These are phyloP conservation scores for Coturnix japonica DNA, from an alignment of 2,113 vertebrate genomes.

Conservation along the genomic window DNA sequence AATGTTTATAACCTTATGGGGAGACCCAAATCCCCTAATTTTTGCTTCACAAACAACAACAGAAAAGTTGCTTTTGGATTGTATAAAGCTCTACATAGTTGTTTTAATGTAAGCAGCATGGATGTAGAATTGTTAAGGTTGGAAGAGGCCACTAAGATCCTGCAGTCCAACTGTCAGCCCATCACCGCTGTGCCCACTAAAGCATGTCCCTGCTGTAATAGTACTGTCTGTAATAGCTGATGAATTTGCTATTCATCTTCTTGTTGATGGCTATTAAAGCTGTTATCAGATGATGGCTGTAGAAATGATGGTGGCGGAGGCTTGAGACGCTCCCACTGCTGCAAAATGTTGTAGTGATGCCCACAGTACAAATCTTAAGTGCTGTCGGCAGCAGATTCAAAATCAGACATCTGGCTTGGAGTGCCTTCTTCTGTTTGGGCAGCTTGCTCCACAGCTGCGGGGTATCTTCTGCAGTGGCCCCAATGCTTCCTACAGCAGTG, in stretches of 20 bases:
- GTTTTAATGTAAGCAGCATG: fast-evolving
- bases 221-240: fast-evolving
- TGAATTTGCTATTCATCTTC: not conserved
- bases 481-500: not conserved
- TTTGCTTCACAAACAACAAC: not conserved
- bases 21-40: not conserved
- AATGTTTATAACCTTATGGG: not conserved
- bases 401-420: not conserved
- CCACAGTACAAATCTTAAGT: not conserved
- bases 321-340: fast-evolving
- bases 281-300: not conserved
- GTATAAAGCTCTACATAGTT: not conserved
- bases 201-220: not conserved
- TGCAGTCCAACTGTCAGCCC: no score
- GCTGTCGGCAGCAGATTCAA: not conserved
- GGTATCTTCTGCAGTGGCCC: not conserved
- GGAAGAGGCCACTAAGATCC: no score
- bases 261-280: not conserved
- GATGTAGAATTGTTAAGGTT: not conserved
- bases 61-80: not conserved
- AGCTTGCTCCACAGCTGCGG: not conserved
- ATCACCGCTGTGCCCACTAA: no score
- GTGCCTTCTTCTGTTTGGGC: not conserved
- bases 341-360: not conserved
- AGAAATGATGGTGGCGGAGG: not conserved